phyloP scores from a whole-genome alignment of 2,797 vertebrate species.

The Parauchenoglanis ngamensis region DNA sequence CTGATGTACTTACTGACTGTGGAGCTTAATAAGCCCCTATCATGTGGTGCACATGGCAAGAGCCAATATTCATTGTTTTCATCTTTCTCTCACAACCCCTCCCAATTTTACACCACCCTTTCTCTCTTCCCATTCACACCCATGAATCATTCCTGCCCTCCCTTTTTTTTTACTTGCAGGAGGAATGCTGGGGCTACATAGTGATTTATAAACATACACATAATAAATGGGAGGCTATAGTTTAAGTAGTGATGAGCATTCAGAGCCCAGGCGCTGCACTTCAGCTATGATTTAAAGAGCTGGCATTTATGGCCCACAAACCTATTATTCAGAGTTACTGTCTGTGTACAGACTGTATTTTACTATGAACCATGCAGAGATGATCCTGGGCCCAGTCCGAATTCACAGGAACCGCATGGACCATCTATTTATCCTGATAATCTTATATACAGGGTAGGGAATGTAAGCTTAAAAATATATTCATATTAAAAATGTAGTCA shows the following conservation, averaged over 20 bases:
- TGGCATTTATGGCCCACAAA: conserved; percentile 94
- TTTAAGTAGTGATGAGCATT: conserved; percentile 92
- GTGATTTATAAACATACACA: conserved; percentile 98
- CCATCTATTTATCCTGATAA: conserved; percentile 11
- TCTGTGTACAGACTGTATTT: conserved; percentile 95
- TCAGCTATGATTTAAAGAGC: conserved; percentile 93
- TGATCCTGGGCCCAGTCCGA: conserved; percentile 71
- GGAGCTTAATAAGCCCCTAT: conserved; percentile 46
- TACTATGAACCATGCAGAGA: conserved; percentile 85
- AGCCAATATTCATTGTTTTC: conserved; percentile 43
- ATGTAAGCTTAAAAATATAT: too few relatives aligned
- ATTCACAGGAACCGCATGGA: conserved; percentile 48
- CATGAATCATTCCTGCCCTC: conserved; percentile 14
- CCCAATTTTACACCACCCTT: background rate
- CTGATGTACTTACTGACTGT: background rate
- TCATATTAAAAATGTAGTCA: too few relatives aligned
- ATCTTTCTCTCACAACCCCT: conserved; percentile 30
- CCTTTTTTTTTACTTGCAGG: conserved; percentile 63
- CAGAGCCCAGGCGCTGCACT: conserved; percentile 81
- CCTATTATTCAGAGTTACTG: conserved; percentile 99
- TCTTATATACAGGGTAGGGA: too few relatives aligned
- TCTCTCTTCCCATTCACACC: conserved; percentile 2
- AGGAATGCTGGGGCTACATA: conserved; percentile 82
- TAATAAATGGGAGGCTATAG: conserved; percentile 91
- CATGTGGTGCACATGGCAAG: conserved; percentile 49